Percentiles rank a stretch among this genome's conserved stretches.
These are phyloP conservation scores for Corythaeola cristata DNA, from an alignment of 2,113 vertebrate genomes.

Conservation along the genomic window DNA sequence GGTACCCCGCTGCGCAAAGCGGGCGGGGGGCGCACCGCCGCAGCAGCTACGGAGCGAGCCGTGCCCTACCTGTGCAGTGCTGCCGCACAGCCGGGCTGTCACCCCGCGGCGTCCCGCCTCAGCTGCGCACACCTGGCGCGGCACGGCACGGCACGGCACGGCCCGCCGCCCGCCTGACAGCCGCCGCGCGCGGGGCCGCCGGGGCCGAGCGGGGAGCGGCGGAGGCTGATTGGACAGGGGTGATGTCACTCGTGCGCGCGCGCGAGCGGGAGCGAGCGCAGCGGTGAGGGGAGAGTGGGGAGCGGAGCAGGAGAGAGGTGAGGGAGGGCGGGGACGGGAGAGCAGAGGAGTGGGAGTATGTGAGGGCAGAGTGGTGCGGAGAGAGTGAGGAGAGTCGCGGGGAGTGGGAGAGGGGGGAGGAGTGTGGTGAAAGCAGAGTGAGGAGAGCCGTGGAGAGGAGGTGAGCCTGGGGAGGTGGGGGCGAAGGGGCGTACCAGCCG, in stretches of 20 bases:
- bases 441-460: not conserved
- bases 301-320: too few relatives aligned
- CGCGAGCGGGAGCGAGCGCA: not conserved
- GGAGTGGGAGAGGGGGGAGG: not conserved
- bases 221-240: conserved; percentile 40
- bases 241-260: conserved; percentile 60
- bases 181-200: not conserved
- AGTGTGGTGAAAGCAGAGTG: fast-evolving
- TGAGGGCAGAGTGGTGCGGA: not conserved
- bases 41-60: not conserved
- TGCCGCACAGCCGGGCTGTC: not conserved
- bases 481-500: not conserved
- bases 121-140: not conserved
- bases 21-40: not conserved
- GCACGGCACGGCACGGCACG: not conserved
- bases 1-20: not conserved
- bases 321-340: too few relatives aligned
- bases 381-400: not conserved
- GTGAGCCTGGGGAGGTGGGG: not conserved
- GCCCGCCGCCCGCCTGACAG: not conserved
- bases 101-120: not conserved
- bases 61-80: not conserved
- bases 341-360: not conserved
- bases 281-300: not conserved
- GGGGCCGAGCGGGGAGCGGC: not conserved